Evolutionary conservation across 2,888 invertebrate species (phyloP).

Genomic region (Sinelater perroti): DNA sequence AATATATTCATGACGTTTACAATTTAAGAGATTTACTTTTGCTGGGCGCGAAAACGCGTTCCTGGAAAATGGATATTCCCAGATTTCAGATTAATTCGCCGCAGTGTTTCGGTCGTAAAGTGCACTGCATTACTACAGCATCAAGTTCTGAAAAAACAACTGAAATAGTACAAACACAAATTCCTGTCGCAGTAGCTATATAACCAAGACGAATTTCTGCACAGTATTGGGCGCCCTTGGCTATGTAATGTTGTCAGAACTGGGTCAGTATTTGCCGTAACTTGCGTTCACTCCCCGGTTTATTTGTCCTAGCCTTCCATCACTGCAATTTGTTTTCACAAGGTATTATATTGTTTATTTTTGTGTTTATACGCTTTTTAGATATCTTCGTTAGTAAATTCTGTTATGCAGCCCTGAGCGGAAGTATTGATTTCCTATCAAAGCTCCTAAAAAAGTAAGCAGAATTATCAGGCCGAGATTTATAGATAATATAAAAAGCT

Average conservation of each 20-base stretch:
- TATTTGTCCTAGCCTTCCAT: slow-evolving; percentile 31
- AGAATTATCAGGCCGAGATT: no score
- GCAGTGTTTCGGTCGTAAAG: no score
- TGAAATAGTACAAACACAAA: slow-evolving; percentile 20
- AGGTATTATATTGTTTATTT: slow-evolving; percentile 30
- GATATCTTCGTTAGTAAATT: slow-evolving; percentile 11
- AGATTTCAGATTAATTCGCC: no score
- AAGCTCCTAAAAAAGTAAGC: no score
- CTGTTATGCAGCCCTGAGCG: not conserved
- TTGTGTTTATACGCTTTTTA: slow-evolving; percentile 26
- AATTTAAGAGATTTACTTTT: slow-evolving; percentile 34
- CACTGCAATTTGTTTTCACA: slow-evolving; percentile 33
- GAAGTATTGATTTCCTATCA: not conserved
- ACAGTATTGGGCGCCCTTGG: slow-evolving; percentile 26
- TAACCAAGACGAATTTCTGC: slow-evolving; percentile 16
- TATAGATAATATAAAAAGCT: no score
- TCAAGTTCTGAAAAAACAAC: not conserved
- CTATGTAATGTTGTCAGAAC: slow-evolving; percentile 30
- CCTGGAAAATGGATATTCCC: slow-evolving; percentile 12
- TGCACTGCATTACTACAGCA: no score
- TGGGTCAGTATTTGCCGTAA: slow-evolving; percentile 33
- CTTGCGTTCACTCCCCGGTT: slow-evolving; percentile 22
- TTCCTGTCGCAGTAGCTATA: slow-evolving; percentile 22
- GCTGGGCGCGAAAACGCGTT: not conserved
- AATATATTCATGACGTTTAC: slow-evolving; percentile 39